Conservation (phyloP, 1,140 invertebrate genomes). For the Chelonus insularis region DNA sequence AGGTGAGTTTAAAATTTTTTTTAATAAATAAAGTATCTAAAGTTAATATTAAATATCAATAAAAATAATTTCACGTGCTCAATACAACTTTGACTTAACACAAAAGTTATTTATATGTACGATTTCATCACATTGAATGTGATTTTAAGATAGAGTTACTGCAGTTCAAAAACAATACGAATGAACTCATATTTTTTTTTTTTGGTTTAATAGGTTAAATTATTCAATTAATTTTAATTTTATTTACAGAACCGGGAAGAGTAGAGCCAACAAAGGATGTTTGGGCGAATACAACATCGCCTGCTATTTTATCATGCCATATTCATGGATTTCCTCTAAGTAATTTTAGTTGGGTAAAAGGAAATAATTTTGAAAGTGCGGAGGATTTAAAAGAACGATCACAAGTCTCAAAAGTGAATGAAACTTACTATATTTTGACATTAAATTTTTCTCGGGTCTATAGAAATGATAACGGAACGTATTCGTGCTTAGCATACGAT, state of each 20-base stretch:
- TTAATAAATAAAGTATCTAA: too few species aligned
- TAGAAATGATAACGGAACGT: slow-evolving; percentile 71
- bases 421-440: slow-evolving; percentile 62
- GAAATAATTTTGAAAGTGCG: slow-evolving; percentile 55
- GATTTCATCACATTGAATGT: too few species aligned
- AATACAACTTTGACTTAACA: too few species aligned
- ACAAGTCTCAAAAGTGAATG: slow-evolving; percentile 55
- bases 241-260: slow-evolving; percentile 56
- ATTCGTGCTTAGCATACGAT: slow-evolving; percentile 59
- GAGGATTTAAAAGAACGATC: slow-evolving; percentile 54
- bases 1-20: too few species aligned
- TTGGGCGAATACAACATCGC: slow-evolving; percentile 58
- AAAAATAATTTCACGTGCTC: too few species aligned
- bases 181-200: too few species aligned
- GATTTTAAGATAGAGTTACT: too few species aligned
- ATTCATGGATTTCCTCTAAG: slow-evolving; percentile 65
- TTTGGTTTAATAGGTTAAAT: too few species aligned
- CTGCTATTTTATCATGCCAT: slow-evolving; percentile 60
- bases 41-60: too few species aligned
- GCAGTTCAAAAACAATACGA: too few species aligned
- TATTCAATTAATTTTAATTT: not conserved
- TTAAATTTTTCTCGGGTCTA: slow-evolving; percentile 62
- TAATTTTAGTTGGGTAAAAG: slow-evolving; percentile 64
- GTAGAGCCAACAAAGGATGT: slow-evolving; percentile 54
- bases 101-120: too few species aligned